Percentiles rank a stretch among this genome's conserved stretches.
Conservation (phyloP, 2,888 invertebrate species). For the Aelia acuminata region DNA sequence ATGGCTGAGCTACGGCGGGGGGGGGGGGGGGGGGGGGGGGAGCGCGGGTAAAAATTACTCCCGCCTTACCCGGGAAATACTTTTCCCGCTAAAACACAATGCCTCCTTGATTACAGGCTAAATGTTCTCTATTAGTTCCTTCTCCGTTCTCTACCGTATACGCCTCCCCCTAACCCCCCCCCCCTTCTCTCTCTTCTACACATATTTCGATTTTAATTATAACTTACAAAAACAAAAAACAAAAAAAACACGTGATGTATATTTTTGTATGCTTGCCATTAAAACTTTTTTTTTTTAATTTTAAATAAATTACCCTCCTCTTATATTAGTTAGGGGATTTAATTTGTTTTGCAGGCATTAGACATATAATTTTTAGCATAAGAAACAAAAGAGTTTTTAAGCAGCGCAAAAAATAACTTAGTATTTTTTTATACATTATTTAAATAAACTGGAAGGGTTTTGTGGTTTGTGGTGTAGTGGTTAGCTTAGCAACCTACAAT, state of each 20-base stretch:
- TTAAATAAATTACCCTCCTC: neutral
- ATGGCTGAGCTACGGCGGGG: slow-evolving; percentile 61
- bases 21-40: slow-evolving; percentile 52
- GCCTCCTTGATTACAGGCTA: slow-evolving; percentile 58
- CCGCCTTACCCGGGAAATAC: slow-evolving; percentile 54
- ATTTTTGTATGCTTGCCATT: neutral
- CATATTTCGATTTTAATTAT: slow-evolving; percentile 5
- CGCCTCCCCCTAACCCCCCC: neutral
- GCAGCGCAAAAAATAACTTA: too few species aligned
- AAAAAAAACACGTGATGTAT: neutral
- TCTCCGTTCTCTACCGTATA: neutral
- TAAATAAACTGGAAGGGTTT: too few species aligned
- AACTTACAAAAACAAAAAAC: neutral
- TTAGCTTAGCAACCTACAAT: too few species aligned
- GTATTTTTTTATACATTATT: too few species aligned
- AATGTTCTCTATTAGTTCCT: slow-evolving; percentile 59
- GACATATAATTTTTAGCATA: too few species aligned
- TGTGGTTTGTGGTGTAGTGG: too few species aligned
- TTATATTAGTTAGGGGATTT: neutral
- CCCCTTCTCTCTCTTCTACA: neutral
- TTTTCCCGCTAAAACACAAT: slow-evolving; percentile 56
- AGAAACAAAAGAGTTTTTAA: too few species aligned
- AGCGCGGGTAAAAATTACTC: slow-evolving; percentile 54
- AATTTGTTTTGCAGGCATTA: neutral
- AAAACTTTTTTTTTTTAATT: neutral